Percentiles rank a stretch among this genome's conserved stretches.
These are phyloP conservation scores for Stegostoma tigrinum DNA, from an alignment of 2,113 vertebrate species.

Conservation along the genomic window DNA sequence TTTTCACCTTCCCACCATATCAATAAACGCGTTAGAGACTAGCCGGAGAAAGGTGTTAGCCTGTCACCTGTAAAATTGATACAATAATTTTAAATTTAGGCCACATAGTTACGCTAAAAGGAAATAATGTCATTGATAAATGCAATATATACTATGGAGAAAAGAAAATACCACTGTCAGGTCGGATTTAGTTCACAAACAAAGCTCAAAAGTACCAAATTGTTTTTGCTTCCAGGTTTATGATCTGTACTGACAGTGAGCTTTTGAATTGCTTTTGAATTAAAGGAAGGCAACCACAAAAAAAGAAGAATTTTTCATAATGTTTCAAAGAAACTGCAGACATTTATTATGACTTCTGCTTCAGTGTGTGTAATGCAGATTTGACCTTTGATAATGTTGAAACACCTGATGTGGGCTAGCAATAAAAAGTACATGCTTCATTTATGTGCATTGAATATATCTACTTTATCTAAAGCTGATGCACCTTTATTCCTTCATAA, in stretches of 20 bases:
- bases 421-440: constrained; percentile 5
- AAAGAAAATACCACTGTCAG: neutral
- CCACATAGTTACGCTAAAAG: neutral
- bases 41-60: neutral
- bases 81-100: neutral
- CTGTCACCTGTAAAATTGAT: neutral
- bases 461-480: neutral
- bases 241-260: neutral
- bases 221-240: neutral
- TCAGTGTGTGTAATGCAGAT: constrained; percentile 26
- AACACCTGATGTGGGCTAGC: constrained; percentile 11
- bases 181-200: neutral
- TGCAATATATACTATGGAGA: neutral
- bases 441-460: neutral
- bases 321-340: constrained; percentile 31
- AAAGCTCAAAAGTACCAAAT: neutral
- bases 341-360: constrained; percentile 9
- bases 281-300: neutral
- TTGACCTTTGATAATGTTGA: constrained; percentile 36
- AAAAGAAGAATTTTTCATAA: neutral
- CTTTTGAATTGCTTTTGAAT: neutral
- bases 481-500: neutral
- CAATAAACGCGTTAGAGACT: neutral
- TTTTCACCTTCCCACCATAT: neutral
- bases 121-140: neutral